Percentiles rank a stretch among this genome's conserved stretches.
Evolutionary conservation across 2,113 vertebrate species (phyloP).

Genomic region (Cephalophus harveyi): DNA sequence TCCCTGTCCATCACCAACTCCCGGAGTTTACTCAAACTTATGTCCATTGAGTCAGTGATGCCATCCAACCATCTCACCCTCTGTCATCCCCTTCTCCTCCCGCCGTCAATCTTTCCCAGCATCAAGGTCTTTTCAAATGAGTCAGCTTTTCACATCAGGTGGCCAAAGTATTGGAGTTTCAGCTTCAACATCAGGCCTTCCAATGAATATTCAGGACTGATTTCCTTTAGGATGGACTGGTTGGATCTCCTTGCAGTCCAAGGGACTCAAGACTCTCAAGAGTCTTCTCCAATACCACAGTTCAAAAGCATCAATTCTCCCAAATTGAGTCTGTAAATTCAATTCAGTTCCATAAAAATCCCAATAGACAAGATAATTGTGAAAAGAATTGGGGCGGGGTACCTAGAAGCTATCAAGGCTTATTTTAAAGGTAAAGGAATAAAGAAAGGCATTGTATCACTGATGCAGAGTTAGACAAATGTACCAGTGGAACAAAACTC

Average conservation of each 20-base stretch:
- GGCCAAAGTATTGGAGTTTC: background rate
- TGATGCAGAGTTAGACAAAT: background rate
- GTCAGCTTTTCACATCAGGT: background rate
- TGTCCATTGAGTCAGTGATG: background rate
- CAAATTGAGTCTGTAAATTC: background rate
- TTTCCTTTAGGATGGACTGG: background rate
- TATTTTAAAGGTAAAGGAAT: background rate
- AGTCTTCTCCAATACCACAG: background rate
- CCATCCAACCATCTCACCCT: background rate
- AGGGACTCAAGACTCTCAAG: background rate
- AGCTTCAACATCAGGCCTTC: background rate
- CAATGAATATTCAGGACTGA: background rate
- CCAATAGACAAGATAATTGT: background rate
- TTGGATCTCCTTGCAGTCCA: background rate
- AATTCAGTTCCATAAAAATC: background rate
- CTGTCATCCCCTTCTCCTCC: background rate
- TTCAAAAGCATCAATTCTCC: background rate
- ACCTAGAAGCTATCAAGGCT: background rate
- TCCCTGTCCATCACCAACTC: too few species aligned
- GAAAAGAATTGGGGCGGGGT: background rate
- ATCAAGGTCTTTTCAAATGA: background rate
- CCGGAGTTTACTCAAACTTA: background rate
- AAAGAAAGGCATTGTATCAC: background rate
- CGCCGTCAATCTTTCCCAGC: background rate
- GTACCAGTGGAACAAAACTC: background rate